Conservation (phyloP, 2,113 vertebrate genomes). For the Phaethornis superciliosus region DNA sequence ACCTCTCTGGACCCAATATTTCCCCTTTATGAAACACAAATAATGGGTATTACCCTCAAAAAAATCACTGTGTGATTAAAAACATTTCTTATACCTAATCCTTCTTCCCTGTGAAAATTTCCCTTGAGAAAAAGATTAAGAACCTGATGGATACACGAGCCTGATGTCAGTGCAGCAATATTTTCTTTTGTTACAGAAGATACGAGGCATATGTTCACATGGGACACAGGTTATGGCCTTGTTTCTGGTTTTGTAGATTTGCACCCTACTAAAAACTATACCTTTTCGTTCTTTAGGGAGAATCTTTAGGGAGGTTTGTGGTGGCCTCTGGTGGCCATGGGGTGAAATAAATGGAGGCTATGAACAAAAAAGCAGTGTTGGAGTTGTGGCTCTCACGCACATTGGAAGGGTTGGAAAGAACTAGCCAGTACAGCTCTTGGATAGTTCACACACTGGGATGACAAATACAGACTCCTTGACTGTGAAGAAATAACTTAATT, state of each 20-base stretch:
- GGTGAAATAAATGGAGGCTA: not conserved
- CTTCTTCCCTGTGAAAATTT: not conserved
- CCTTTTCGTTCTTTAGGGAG: not conserved
- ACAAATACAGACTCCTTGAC: not conserved
- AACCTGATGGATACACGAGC: not conserved
- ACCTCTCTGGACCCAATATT: not conserved
- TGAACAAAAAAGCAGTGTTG: fast-evolving
- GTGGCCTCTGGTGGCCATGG: conserved; percentile 11
- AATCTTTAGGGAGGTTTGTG: not conserved
- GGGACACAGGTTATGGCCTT: not conserved
- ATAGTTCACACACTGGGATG: not conserved
- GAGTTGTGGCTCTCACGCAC: not conserved
- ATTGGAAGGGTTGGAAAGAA: not conserved
- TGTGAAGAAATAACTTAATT: not conserved
- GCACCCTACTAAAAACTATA: not conserved
- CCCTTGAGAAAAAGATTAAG: not conserved
- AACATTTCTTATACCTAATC: not conserved
- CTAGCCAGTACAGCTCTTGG: not conserved
- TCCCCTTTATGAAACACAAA: not conserved
- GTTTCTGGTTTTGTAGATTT: not conserved
- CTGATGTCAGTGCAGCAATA: not conserved
- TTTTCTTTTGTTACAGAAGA: not conserved
- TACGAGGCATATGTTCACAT: not conserved
- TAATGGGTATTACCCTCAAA: not conserved
- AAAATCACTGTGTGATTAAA: not conserved